Evolutionary conservation across 2,113 vertebrate genomes (phyloP), one percentile per base, ranked within the genome.

Genomic region (Xenopus borealis): DNA sequence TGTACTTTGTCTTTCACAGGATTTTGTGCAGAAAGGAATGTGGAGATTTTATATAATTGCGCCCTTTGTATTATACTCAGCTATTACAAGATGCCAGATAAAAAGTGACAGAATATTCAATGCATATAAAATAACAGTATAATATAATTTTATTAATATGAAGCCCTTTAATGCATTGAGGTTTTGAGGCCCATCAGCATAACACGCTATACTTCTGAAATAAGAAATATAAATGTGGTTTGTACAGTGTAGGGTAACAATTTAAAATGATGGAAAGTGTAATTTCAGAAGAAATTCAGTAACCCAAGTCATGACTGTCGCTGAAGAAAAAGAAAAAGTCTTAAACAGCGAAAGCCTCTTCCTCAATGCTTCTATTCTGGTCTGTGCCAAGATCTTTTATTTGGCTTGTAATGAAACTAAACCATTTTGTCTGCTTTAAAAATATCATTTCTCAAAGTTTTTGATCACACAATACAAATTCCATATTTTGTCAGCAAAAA

Each of bases 401-500:
- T 13, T 7, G 73, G 5, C 62, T 12, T 69, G 45, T 72, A 18
- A 47, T 17, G 7, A 0, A 59, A 45, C 14, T 7, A 58, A 61
- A 75, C 52, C n/a, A 50, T 69, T 86, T 81, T 72, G 75, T 84
- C 53, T 85, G 65, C 67, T 80, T 53, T 76, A 76, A 83, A 84
- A 87, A 83, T 83, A 87, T 80, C 79, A 71, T 73, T 78, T 64
- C 81, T 71, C 83, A 81, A 82, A 33, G 53, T 86, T 86, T 86
- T 80, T 69, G 75, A 79, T 84, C 83, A 81, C 82, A 82, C 62
- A 30, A 71, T 80, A 78, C 61, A 78, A 80, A 74, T 83, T 82
- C 84, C 81, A 64, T 86, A 82, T 88, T 89, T 89, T 89, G 83
- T 88, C 85, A 89, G 86, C 84, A 88, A 81, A 87, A 83, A 57